Evolutionary conservation across 1,140 invertebrate species (phyloP), one percentile per base, ranked within the genome.

Genomic region (Neodiprion virginianus): DNA sequence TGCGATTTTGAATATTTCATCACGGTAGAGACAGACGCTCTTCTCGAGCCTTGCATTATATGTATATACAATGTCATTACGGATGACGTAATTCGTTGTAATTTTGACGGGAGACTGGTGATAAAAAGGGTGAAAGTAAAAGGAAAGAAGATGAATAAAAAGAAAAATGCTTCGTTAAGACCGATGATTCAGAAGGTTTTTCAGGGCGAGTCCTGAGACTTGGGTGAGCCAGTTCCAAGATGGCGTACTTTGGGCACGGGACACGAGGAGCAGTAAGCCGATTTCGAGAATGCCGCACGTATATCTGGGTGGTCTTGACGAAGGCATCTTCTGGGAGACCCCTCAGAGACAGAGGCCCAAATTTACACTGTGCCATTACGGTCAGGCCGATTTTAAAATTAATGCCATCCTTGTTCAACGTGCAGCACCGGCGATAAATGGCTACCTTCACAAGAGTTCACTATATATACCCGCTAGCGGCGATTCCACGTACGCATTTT

Each of bases 141-240:
- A 61, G n/a, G n/a, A 61, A 14, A 61, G 28, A 40, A 40, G 2
- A 40, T 40, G 28, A 40, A 40, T 40, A 40, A 40, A 40, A 40
- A 40, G 28, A 40, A 61, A 61, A 61, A 61, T 61, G 53, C 53
- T 61, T 61, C 53, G 53, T 61, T 61, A 61, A 61, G 53, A 17
- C 53, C 53, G 53, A 61, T 61, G 53, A 61, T 61, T 61, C 53
- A 61, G 53, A 61, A 61, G 53, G 53, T 61, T 61, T 61, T 61
- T 61, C 53, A 61, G n/a, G 53, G 53, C 53, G n/a, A 61, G 53
- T 17, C 53, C 11, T 61, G 53, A 61, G 53, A 61, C 53, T 61
- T 5, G n/a, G 53, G 53, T 61, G 53, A 61, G 53, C 53, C 53
- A 61, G 53, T 61, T 61, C 53, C 53, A 61, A 61, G 53, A 61